Conservation (phyloP, 2,888 invertebrate species). For the Mystacides longicornis region DNA sequence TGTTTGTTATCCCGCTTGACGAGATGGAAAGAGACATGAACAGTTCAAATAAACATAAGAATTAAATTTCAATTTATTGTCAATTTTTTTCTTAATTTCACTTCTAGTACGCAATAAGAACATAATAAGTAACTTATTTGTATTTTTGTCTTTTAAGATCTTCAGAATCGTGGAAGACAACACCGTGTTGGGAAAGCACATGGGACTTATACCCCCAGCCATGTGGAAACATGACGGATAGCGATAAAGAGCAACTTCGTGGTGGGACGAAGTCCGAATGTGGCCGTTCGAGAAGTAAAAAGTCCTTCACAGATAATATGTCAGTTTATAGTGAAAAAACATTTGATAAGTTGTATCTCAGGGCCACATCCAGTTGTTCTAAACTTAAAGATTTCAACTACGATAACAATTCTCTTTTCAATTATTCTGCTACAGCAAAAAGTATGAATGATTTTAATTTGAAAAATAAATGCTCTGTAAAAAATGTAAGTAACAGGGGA, state of each 20-base stretch:
- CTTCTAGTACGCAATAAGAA: too few species aligned
- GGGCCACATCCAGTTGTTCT: conserved; percentile 41
- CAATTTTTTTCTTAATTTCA: too few species aligned
- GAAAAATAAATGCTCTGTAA: conserved; percentile 14
- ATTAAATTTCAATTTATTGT: too few species aligned
- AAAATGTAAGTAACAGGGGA: conserved; percentile 29
- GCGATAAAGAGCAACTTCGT: conserved; percentile 59
- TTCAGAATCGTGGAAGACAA: conserved; percentile 48
- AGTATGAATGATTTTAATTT: conserved; percentile 13
- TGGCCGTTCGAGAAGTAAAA: conserved; percentile 43
- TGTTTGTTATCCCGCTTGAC: too few species aligned
- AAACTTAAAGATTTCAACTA: conserved; percentile 18
- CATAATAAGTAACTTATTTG: too few species aligned
- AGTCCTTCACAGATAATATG: conserved; percentile 34
- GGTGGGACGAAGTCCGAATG: conserved; percentile 63
- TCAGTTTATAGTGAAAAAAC: conserved; percentile 59
- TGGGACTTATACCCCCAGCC: conserved; percentile 76
- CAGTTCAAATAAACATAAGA: too few species aligned
- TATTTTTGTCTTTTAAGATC: too few species aligned
- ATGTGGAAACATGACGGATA: conserved; percentile 74
- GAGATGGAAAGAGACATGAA: too few species aligned
- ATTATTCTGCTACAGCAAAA: conserved; percentile 13
- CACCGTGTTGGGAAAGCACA: conserved; percentile 75
- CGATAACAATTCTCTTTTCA: conserved; percentile 16
- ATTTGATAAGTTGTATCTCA: conserved; percentile 64